Conservation (phyloP, 2,797 vertebrate genomes). For the Paedocypris micromegethes region DNA sequence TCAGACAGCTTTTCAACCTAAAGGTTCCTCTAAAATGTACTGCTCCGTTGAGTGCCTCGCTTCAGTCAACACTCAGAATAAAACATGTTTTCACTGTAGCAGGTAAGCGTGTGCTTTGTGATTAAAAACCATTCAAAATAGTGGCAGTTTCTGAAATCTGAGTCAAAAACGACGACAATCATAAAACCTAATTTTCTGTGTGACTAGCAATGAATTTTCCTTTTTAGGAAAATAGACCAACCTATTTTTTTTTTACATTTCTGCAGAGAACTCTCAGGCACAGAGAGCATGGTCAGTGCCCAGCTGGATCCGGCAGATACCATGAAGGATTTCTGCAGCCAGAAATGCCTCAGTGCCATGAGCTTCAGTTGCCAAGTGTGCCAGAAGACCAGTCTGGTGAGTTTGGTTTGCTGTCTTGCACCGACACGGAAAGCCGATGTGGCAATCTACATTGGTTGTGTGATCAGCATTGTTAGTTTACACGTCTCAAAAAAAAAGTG, state of each 20-base stretch:
- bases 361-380: conserved; percentile 89
- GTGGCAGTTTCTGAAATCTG: neutral
- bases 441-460: no score
- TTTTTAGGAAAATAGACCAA: no score
- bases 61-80: conserved; percentile 66
- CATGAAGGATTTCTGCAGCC: conserved; percentile 91
- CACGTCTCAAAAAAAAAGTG: no score
- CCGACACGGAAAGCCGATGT: neutral
- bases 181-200: no score
- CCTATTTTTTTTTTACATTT: neutral
- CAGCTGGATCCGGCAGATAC: conserved; percentile 78
- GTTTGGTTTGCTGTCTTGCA: conserved; percentile 27
- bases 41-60: conserved; percentile 92
- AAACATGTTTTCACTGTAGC: conserved; percentile 82
- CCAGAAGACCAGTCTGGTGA: conserved; percentile 81
- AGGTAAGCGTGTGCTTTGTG: conserved; percentile 70
- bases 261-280: conserved; percentile 79
- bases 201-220: no score
- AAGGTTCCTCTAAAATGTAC: conserved; percentile 89
- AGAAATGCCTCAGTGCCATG: conserved; percentile 79
- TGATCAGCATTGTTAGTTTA: no score
- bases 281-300: conserved; percentile 84
- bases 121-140: neutral
- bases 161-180: no score
- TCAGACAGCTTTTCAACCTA: conserved; percentile 96